phyloP scores from a whole-genome alignment of 1,140 invertebrate species.

The Theocolax elegans region DNA sequence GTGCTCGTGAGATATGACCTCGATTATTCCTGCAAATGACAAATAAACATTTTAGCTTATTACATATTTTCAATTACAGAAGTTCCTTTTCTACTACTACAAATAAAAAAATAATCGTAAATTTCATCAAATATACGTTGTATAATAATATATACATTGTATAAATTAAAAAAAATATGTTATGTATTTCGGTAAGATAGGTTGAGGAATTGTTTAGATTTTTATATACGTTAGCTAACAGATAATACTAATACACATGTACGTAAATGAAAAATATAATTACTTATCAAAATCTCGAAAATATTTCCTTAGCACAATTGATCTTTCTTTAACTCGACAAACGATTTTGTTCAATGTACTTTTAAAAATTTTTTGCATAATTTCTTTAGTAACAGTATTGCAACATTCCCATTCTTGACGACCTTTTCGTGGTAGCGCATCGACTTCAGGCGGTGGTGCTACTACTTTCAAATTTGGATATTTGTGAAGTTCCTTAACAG shows the following conservation, averaged over 20 bases:
- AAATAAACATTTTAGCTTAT: no score
- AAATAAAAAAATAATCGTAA: no score
- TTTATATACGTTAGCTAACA: no score
- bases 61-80: no score
- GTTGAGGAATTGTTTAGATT: no score
- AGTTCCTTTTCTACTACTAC: no score
- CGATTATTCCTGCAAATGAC: constrained; percentile 71
- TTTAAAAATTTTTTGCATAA: constrained; percentile 61
- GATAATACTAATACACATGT: no score
- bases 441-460: constrained; percentile 64
- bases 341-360: constrained; percentile 68
- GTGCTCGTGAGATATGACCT: constrained; percentile 75
- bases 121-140: no score
- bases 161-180: no score
- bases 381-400: constrained; percentile 55
- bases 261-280: no score
- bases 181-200: no score
- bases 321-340: constrained; percentile 64
- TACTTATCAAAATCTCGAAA: constrained; percentile 77
- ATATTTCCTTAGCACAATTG: constrained; percentile 72
- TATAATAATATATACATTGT: no score
- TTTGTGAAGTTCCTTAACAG: constrained; percentile 75
- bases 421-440: constrained; percentile 64
- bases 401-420: constrained; percentile 66
- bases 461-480: constrained; percentile 67